Evolutionary conservation across 2,113 vertebrate species (phyloP), one percentile per base, ranked within the genome.

Genomic region (Geothlypis trichas): DNA sequence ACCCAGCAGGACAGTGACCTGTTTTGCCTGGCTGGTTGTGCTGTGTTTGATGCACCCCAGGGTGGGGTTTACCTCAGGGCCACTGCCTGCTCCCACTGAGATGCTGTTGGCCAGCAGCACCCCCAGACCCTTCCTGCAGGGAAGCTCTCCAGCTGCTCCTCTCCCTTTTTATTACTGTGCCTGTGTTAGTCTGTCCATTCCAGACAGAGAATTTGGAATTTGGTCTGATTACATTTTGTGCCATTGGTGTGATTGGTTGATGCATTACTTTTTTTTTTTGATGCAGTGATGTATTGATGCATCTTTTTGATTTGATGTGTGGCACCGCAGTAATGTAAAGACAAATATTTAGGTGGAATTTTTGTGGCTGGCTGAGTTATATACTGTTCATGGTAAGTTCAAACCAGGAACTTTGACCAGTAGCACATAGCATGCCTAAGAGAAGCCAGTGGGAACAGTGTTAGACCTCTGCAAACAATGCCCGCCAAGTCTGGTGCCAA

Each of bases 11-110:
- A n/a, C 11, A 31, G 27, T n/a, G 20, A 1, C n/a, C 19, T 8
- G 18, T 14, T 10, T 8, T 55, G 31, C 4, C 44, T 0, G 0
- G 3, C 49, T 90, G n/a, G n/a, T 5, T 3, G 5, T 27, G 11
- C 33, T 23, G 18, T 24, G 47, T 54, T 31, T 68, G 37, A 6
- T 10, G 51, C n/a, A 18, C 15, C 23, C 55, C 46, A 47, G 57
- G n/a, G 5, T 23, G 30, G 0, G 2, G 15, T 20, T 87, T 88
- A 57, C 19, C 23, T 15, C 23, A 22, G 3, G 13, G 27, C 30
- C 31, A 10, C 23, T 10, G 17, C 19, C 19, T 49, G 31, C 17
- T 77, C 11, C 0, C 19, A 0, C 0, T 8, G 69, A 80, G 42
- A 3, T n/a, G 47, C 31, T 72, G 24, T 5, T 5, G 1, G 14